phyloP scores from a whole-genome alignment of 2,888 invertebrate genomes.

The Melanostoma scalare region DNA sequence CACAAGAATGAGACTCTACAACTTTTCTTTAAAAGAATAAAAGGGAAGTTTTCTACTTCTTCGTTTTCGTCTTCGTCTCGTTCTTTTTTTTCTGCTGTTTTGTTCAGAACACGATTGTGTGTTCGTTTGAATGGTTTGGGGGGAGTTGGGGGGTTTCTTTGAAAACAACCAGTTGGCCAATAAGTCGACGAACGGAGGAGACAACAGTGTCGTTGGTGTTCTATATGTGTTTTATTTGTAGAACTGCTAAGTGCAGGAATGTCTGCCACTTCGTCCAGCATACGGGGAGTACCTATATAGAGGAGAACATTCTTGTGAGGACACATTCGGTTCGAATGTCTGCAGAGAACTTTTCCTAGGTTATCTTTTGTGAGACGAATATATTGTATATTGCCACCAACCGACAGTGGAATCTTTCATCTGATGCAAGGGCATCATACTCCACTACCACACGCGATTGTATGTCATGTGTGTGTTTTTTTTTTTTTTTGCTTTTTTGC shows the following conservation, averaged over 20 bases:
- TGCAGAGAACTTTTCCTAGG: conserved; percentile 38
- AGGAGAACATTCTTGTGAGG: conserved; percentile 37
- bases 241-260: conserved; percentile 58
- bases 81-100: conserved; percentile 4
- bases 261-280: conserved; percentile 52
- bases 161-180: conserved; percentile 68
- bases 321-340: conserved; percentile 44
- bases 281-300: conserved; percentile 14
- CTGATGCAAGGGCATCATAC: conserved; percentile 23
- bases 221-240: conserved; percentile 38
- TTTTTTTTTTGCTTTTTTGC: not conserved
- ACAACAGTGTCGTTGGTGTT: conserved; percentile 36
- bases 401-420: conserved; percentile 38
- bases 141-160: conserved; percentile 16
- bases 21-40: conserved; percentile 53
- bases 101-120: conserved; percentile 17
- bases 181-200: conserved; percentile 68
- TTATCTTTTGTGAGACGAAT: conserved; percentile 29
- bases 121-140: not conserved
- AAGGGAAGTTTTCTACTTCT: conserved; percentile 2
- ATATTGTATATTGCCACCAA: conserved; percentile 56
- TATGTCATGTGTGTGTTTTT: not conserved
- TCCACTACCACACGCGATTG: conserved; percentile 55
- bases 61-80: not conserved
- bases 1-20: conserved; percentile 65